These are phyloP conservation scores for Glyptemys insculpta DNA, from an alignment of 2,797 vertebrate species.

Conservation along the genomic window DNA sequence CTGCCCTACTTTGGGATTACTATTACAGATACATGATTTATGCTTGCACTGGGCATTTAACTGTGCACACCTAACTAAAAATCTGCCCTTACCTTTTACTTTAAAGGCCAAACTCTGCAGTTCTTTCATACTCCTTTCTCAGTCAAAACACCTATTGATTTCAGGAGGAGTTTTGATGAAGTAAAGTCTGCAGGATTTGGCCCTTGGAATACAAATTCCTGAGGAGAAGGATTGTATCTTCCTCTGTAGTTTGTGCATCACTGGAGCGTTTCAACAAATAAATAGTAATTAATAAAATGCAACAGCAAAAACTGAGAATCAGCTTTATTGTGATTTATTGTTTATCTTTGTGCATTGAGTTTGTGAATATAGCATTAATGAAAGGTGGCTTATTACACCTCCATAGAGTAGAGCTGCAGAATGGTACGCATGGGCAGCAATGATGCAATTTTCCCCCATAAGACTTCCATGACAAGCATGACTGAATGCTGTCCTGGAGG, in stretches of 20 bases:
- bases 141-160: neutral
- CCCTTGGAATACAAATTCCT: neutral
- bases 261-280: neutral
- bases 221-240: neutral
- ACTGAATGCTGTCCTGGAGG: neutral
- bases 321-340: neutral
- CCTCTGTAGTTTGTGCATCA: neutral
- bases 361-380: too few relatives aligned
- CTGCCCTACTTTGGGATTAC: neutral
- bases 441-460: neutral
- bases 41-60: neutral
- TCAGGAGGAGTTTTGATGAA: neutral
- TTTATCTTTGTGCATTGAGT: neutral
- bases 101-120: neutral
- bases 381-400: too few relatives aligned
- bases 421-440: neutral
- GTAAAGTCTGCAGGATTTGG: neutral
- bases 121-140: neutral
- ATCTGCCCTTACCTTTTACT: neutral
- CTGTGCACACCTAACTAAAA: neutral
- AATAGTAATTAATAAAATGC: neutral
- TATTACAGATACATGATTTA: neutral
- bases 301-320: neutral
- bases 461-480: neutral
- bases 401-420: neutral